Conservation (phyloP, 2,113 vertebrate genomes). For the Cyphomyrus discorhynchus region DNA sequence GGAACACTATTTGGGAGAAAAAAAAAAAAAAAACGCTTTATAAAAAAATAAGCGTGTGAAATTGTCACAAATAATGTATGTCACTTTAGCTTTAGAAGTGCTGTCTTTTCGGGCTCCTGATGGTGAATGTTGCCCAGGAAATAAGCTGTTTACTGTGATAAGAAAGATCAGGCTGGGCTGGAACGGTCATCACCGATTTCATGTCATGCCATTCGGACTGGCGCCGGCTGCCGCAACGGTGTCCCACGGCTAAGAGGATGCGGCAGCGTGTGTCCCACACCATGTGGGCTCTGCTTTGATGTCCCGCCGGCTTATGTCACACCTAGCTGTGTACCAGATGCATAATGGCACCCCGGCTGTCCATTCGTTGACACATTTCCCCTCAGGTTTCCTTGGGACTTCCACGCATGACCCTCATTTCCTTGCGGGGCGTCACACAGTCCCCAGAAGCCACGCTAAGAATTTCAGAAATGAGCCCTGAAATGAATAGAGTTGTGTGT, state of each 20-base stretch:
- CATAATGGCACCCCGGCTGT: background rate
- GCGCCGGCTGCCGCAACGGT: too few relatives aligned
- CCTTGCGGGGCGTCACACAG: conserved; percentile 41
- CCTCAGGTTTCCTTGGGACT: conserved; percentile 13
- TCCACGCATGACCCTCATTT: conserved; percentile 32
- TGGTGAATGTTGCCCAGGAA: background rate
- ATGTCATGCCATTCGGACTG: background rate
- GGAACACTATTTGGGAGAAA: background rate
- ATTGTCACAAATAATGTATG: background rate
- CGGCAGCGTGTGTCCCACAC: background rate
- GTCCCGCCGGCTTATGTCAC: background rate
- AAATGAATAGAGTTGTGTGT: conserved; percentile 42
- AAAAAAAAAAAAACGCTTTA: conserved; percentile 4
- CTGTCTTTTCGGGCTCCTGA: background rate
- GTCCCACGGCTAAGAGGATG: background rate
- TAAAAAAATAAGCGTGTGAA: background rate
- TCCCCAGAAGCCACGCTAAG: conserved; percentile 43
- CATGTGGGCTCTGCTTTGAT: background rate
- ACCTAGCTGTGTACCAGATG: background rate
- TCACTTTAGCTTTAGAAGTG: conserved; percentile 3
- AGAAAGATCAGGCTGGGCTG: background rate
- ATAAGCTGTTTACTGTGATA: conserved; percentile 3
- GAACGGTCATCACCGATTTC: background rate
- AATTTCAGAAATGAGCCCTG: conserved; percentile 52
- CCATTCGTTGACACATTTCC: conserved; percentile 13